A percentile compares a stretch with the other conserved stretches of the same genome.
Conservation (phyloP, 2,113 vertebrate species). For the Chionodraco myersi region DNA sequence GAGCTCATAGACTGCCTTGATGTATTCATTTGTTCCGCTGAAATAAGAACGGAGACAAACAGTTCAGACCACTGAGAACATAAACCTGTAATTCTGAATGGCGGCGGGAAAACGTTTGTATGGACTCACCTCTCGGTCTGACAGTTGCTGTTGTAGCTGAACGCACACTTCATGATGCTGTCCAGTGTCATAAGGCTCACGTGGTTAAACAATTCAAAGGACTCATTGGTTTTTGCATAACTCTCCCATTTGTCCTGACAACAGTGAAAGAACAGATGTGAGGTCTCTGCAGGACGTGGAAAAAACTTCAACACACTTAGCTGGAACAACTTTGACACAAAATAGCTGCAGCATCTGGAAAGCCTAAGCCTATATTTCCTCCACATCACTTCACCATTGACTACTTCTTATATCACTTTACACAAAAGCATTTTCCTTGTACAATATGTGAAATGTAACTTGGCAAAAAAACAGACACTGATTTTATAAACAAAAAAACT, state of each 20-base stretch:
- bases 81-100: not conserved
- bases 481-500: not conserved
- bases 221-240: constrained; percentile 68
- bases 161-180: constrained; percentile 91
- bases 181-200: constrained; percentile 93
- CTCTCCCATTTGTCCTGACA: constrained; percentile 90
- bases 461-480: too few relatives aligned
- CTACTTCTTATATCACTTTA: too few relatives aligned
- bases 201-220: constrained; percentile 87
- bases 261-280: constrained; percentile 20
- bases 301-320: not conserved
- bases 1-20: constrained; percentile 89
- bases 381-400: not conserved
- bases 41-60: constrained; percentile 40
- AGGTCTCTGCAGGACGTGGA: not conserved
- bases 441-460: too few relatives aligned
- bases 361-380: too few relatives aligned
- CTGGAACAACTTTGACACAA: not conserved
- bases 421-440: too few relatives aligned
- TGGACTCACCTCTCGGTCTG: constrained; percentile 85
- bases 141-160: constrained; percentile 87
- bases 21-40: constrained; percentile 86
- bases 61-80: not conserved
- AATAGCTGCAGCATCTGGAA: not conserved
- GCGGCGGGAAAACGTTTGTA: not conserved